Base-by-base conservation (phyloP, 2,888 invertebrate genomes). In the Sericinus montela region DNA sequence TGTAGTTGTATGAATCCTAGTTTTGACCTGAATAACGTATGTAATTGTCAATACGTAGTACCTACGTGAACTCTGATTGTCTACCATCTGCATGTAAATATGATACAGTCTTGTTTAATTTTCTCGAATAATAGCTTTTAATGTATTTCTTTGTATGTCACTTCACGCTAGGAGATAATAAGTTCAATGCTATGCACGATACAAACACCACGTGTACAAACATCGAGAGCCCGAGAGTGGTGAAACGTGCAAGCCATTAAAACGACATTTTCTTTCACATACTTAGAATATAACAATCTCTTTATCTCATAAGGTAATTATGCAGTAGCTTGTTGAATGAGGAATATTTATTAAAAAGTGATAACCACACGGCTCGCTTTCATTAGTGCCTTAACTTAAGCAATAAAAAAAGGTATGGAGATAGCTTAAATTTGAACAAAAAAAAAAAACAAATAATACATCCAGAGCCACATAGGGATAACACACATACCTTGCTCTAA, bases 201-300 rank as follows among this genome's bases (percentile, higher is more conserved):
- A 35, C 40, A 35, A 23, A 35, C 40, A 23, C n/a, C 44, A 49
- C 49, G 49, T 49, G 48, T 25, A 11, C 28, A 23, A 19, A 36
- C 36, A 40, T 39, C 35, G n/a, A 43, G 7, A 40, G n/a, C n/a
- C 19, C 2, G 19, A 19, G 19, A 19, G 3, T 19, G 35, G 45
- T 36, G 35, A 41, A 49, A 49, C 49, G 40, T 49, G 45, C 23
- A 7, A n/a, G 35, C 40, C 19, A 30, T 36, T 49, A 36, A 45
- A 45, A 41, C 19, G 1, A 45, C 39, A 30, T 45, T 45, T 49
- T 49, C 45, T 49, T 32, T 39, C 32, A 34, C 32, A 45, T 32
- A 30, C 30, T 30, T 30, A 30, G 30, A n/a, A 32, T 32, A 38
- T 39, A 39, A 45, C 39, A 45, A 45, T 45, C 14, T 38, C 32